These are phyloP conservation scores for Fundulus diaphanus DNA, from an alignment of 2,797 vertebrate species.

Conservation along the genomic window DNA sequence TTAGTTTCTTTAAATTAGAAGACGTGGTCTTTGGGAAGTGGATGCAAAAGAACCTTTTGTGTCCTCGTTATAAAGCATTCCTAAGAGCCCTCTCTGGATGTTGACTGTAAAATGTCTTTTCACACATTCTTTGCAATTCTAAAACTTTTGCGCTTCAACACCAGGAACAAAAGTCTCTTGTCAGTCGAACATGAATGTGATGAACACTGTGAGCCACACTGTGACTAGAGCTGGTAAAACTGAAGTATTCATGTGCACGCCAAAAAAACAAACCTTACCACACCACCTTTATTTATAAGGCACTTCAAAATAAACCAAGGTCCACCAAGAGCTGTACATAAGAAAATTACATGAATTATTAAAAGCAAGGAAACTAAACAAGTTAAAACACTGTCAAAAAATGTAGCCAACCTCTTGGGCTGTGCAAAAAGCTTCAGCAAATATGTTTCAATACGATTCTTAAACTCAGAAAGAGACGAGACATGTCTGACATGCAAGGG, in stretches of 20 bases:
- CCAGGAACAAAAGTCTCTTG: neutral
- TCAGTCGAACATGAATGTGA: neutral
- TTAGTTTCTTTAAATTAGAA: neutral
- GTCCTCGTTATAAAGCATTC: conserved; percentile 10
- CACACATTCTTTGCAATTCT: neutral
- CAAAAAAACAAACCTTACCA: too few relatives aligned
- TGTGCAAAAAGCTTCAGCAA: too few relatives aligned
- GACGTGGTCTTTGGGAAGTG: neutral
- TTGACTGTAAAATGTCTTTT: conserved; percentile 1
- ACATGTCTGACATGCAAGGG: too few relatives aligned
- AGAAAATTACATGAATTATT: too few relatives aligned
- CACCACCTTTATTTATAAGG: too few relatives aligned
- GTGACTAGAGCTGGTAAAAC: neutral
- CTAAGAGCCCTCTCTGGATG: neutral
- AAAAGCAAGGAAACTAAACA: too few relatives aligned
- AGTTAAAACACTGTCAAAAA: too few relatives aligned
- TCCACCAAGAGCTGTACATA: too few relatives aligned
- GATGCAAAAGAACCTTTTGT: conserved; percentile 4
- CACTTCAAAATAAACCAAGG: too few relatives aligned
- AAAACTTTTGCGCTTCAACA: neutral
- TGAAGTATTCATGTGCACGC: neutral
- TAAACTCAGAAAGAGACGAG: too few relatives aligned
- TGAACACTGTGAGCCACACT: neutral
- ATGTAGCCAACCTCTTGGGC: too few relatives aligned
- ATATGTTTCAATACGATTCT: too few relatives aligned